Base-by-base conservation (phyloP, 2,888 invertebrate species). In the Meiosimyza decipiens region DNA sequence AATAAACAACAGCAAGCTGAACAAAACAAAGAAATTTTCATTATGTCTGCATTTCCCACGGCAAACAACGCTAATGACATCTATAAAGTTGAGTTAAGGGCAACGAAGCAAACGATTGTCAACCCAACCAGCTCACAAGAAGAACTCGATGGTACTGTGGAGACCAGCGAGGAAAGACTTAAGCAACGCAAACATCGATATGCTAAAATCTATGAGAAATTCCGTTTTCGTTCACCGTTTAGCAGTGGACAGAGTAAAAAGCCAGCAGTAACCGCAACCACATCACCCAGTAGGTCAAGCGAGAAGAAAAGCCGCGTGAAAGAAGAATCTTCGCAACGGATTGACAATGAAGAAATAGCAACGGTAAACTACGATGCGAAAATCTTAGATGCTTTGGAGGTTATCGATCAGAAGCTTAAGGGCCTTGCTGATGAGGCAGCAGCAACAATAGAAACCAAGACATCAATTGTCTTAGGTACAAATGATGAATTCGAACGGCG, bases 161-260 rank as follows among this genome's bases (percentile, higher is more conserved):
- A 22, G 22, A 22, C 71, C 40, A 76, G 68, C 22, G 72, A 74
- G 15, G 80, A 80, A 60, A 79, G 82, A 4, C 79, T 79, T 18
- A 80, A 82, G 72, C 83, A 80, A 64, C 79, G 82, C 59, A 84
- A 84, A 73, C 80, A 81, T 66, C 84, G 80, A 73, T 84, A 86
- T 73, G 81, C 84, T 1, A 81, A 82, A 49, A 82, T 86, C 67
- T 86, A 86, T 79, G 86, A 86, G 74, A 86, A 85, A 74, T 80
- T 86, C 75, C 79, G 84, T 16, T 83, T 85, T 71, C 80, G 82
- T 60, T 81, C 80, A 51, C 79, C 79, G 49, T 79, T 84, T 15
- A 77, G 78, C 52, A 75, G 77, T n/a, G 74, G 67, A 68, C 75
- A 72, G 71, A 74, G 28, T 64, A 81, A 78, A 59, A 83, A 79